Conservation (phyloP, 2,113 vertebrate genomes). For the Pycnonotus jocosus region DNA sequence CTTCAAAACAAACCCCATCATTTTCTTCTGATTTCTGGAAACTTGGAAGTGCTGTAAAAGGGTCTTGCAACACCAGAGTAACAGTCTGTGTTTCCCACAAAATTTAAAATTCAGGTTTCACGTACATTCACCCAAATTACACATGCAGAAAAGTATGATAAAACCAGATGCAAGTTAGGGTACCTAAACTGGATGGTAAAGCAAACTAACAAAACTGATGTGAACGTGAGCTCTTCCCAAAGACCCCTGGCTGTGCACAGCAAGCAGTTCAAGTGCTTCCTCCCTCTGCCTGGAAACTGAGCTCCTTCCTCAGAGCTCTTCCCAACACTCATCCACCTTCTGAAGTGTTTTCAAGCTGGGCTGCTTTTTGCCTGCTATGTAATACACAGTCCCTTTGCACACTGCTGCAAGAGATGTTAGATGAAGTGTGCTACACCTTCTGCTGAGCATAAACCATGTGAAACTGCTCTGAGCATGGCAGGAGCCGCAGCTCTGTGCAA, state of each 20-base stretch:
- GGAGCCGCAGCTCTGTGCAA: background rate
- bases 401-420: background rate
- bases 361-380: background rate
- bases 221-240: background rate
- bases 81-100: background rate
- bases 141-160: background rate
- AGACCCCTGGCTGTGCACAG: background rate
- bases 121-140: background rate
- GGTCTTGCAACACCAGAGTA: background rate
- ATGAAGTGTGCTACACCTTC: background rate
- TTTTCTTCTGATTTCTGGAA: background rate
- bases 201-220: accelerated
- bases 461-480: background rate
- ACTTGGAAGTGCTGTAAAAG: background rate
- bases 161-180: background rate
- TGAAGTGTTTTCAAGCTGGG: background rate
- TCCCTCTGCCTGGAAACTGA: background rate
- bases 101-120: background rate
- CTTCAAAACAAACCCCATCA: background rate
- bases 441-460: background rate
- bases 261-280: background rate
- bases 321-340: background rate
- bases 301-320: background rate
- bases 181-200: background rate
- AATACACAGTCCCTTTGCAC: background rate